Evolutionary conservation across 1,140 invertebrate species (phyloP), one percentile per base, ranked within the genome.

Genomic region (Nixonia krombeini): DNA sequence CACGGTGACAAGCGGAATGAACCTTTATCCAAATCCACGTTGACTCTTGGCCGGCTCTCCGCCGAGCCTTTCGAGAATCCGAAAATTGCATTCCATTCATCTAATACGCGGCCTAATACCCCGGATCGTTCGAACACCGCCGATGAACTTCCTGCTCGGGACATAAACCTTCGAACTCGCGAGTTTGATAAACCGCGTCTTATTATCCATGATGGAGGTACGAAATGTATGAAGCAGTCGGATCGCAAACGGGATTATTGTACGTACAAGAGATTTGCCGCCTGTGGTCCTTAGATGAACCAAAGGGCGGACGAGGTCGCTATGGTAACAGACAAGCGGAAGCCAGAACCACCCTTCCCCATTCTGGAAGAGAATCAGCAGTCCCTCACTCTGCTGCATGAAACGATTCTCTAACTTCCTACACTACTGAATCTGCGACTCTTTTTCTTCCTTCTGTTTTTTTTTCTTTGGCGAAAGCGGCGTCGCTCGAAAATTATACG

Each of bases 231-330:
- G 49, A 55, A 55, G 57, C 53, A 65, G 58, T 49, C 28, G 72
- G 64, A 64, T 79, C 58, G 67, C 69, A 73, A 58, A 71, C 70
- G 61, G 75, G 77, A 82, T 82, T 80, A 81, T 79, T 80, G 78
- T 82, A 80, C 73, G 76, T 83, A 78, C 80, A 80, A 80, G 77
- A 80, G 78, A 82, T 83, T 82, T 83, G 74, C 73, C 74, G 81
- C 75, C 75, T 75, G 64, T 74, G 74, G 78, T 73, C 75, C 75
- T 80, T 78, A 71, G 74, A 57, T 68, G 62, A 69, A 69, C 71
- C 58, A 75, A 80, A 79, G 74, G 76, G 75, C 73, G 68, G 58
- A 56, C 70, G 69, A 67, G 74, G 80, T 83, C 74, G 78, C 81
- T 78, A 82, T 80, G 80, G 79, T 67, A 77, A 82, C 81, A 81